Percentiles rank a stretch among this genome's conserved stretches.
Evolutionary conservation across 1,140 invertebrate species (phyloP).

Genomic region (Dinoponera quadriceps): DNA sequence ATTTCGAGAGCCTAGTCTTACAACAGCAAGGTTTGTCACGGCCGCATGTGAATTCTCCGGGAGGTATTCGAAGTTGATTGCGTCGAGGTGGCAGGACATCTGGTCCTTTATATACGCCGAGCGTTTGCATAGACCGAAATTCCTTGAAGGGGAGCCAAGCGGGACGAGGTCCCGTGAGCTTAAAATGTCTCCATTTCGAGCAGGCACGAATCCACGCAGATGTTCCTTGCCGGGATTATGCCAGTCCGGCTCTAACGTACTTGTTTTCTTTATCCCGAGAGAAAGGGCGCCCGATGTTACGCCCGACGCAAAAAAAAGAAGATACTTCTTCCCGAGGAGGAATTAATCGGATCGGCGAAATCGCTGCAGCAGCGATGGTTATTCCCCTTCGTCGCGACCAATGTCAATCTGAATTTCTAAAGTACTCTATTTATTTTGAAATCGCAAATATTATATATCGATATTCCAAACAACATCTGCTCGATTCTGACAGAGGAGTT

Average conservation of each 20-base stretch:
- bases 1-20: slow-evolving; percentile 45
- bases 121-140: slow-evolving; percentile 68
- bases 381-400: no score
- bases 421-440: no score
- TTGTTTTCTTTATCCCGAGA: slow-evolving; percentile 48
- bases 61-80: slow-evolving; percentile 73
- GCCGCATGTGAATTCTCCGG: slow-evolving; percentile 73
- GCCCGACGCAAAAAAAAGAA: background rate
- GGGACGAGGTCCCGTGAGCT: slow-evolving; percentile 64
- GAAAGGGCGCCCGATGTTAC: slow-evolving; percentile 10
- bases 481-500: no score
- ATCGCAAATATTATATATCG: no score
- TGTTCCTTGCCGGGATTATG: slow-evolving; percentile 65
- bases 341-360: slow-evolving; percentile 2
- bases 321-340: background rate
- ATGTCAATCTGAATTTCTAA: no score
- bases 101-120: slow-evolving; percentile 71
- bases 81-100: slow-evolving; percentile 71
- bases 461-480: no score
- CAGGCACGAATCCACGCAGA: slow-evolving; percentile 65
- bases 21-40: slow-evolving; percentile 62
- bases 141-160: slow-evolving; percentile 69
- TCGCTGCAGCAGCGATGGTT: no score
- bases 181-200: slow-evolving; percentile 68
- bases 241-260: slow-evolving; percentile 46